Percentiles rank a stretch among this genome's conserved stretches.
Conservation (phyloP, 2,113 vertebrate species). For the Myotis brandtii region DNA sequence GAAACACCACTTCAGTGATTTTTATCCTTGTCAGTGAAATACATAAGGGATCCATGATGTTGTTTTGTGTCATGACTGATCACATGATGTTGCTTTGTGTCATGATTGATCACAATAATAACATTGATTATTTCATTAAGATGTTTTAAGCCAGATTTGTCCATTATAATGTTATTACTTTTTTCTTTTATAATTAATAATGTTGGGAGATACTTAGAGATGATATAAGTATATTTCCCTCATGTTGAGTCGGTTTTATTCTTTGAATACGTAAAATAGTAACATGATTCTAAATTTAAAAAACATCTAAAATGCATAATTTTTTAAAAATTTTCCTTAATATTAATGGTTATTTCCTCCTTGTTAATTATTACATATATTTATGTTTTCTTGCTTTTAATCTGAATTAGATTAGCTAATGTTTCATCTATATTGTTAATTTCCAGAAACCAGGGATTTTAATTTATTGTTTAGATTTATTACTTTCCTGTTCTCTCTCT, state of each 20-base stretch:
- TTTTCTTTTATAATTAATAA: not conserved
- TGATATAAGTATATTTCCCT: not conserved
- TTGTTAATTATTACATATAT: not conserved
- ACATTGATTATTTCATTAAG: not conserved
- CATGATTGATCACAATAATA: not conserved
- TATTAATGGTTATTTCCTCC: not conserved
- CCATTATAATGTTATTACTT: not conserved
- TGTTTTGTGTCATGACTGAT: not conserved
- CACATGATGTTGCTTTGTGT: not conserved
- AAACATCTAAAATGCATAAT: not conserved
- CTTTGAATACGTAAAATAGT: slow-evolving; percentile 1
- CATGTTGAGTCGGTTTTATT: not conserved
- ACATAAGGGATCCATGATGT: not conserved
- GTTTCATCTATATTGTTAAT: not conserved
- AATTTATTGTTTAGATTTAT: not conserved
- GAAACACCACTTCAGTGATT: not conserved
- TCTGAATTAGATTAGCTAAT: not conserved
- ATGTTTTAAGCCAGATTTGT: not conserved
- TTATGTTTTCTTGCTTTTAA: not conserved
- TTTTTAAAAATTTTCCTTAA: not conserved
- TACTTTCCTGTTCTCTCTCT: not conserved
- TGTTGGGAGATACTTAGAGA: not conserved
- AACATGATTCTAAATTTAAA: not conserved
- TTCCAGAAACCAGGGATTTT: not conserved
- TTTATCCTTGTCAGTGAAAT: not conserved